These are phyloP conservation scores for Plusia festucae DNA, from an alignment of 2,888 invertebrate species.

Conservation along the genomic window DNA sequence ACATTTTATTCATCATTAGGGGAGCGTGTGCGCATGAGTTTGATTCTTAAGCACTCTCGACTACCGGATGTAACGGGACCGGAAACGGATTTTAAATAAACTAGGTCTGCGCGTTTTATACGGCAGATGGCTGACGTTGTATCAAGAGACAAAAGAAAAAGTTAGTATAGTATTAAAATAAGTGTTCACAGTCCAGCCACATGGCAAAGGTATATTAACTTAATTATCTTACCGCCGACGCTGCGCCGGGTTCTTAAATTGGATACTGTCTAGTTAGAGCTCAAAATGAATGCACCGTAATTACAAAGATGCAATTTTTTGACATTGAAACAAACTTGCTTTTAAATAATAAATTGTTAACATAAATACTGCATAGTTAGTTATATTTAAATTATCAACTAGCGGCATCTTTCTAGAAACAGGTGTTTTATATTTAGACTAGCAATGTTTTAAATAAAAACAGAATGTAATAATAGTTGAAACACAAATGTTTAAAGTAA, in stretches of 20 bases:
- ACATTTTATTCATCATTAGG: conserved; percentile 59
- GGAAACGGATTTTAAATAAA: conserved; percentile 79
- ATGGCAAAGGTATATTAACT: conserved; percentile 68
- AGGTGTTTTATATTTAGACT: conserved; percentile 2
- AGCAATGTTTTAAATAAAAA: neutral
- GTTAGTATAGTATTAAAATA: conserved; percentile 62
- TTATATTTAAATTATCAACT: neutral
- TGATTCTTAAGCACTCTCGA: conserved; percentile 78
- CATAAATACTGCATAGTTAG: conserved; percentile 6
- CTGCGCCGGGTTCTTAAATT: conserved; percentile 61
- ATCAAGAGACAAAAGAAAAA: conserved; percentile 71
- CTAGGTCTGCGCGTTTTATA: conserved; percentile 73
- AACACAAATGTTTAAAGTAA: conserved; percentile 1
- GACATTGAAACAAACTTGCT: conserved; percentile 42
- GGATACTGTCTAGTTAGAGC: conserved; percentile 64
- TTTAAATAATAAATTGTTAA: conserved; percentile 32
- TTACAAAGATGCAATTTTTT: conserved; percentile 65
- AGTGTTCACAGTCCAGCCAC: conserved; percentile 54
- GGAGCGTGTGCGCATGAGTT: conserved; percentile 65
- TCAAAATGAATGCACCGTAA: conserved; percentile 64
- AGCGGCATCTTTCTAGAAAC: neutral
- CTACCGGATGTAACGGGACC: conserved; percentile 84
- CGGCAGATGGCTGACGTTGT: conserved; percentile 76
- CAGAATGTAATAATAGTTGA: neutral
- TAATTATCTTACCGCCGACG: conserved; percentile 65